phyloP scores from a whole-genome alignment of 2,797 vertebrate species.

The Tolypeutes matacus region DNA sequence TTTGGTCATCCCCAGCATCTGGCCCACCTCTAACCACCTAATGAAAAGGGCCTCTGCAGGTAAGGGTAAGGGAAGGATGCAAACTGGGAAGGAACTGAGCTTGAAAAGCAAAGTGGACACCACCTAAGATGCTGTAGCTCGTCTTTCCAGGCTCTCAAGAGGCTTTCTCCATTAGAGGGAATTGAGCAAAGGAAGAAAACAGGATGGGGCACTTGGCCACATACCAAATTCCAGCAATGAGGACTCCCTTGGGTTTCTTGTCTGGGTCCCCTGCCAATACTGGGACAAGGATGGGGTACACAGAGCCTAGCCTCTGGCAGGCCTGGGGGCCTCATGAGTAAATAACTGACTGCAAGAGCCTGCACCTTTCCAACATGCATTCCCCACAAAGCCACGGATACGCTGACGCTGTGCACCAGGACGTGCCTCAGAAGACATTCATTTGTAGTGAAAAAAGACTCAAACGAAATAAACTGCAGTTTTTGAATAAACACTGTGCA shows the following conservation, averaged over 20 bases:
- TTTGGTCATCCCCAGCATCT: neutral
- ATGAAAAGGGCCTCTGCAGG: neutral
- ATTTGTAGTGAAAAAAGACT: neutral
- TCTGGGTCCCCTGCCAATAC: neutral
- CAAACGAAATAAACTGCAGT: neutral
- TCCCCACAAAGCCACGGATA: neutral
- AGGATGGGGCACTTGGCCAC: neutral
- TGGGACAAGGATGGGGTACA: neutral
- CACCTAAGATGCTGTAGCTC: neutral
- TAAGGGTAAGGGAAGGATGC: neutral
- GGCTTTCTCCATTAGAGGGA: neutral
- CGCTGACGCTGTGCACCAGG: neutral
- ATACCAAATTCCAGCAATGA: neutral
- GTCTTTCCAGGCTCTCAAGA: neutral
- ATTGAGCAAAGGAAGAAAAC: too few relatives aligned
- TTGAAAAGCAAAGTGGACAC: neutral
- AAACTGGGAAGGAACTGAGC: neutral
- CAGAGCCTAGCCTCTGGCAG: neutral
- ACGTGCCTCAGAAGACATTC: neutral
- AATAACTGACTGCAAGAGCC: neutral
- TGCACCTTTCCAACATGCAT: neutral
- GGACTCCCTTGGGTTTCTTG: neutral
- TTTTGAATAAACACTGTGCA: neutral
- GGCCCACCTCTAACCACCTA: neutral
- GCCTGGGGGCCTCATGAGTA: neutral